Evolutionary conservation across 2,888 invertebrate species (phyloP).

Genomic region (Dioctria linearis): DNA sequence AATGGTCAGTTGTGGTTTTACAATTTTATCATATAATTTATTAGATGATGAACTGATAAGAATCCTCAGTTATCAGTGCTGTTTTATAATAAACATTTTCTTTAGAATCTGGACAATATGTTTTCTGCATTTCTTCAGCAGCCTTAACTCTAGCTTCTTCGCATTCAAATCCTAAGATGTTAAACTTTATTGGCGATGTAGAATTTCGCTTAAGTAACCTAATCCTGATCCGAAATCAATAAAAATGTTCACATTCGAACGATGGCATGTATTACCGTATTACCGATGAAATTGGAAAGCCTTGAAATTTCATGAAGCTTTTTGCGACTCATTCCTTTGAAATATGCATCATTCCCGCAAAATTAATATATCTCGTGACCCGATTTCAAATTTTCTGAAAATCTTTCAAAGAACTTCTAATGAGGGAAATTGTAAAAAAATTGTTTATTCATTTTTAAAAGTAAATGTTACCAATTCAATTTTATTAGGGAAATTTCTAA

Average conservation of each 20-base stretch:
- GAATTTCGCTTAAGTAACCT: slow-evolving; percentile 81
- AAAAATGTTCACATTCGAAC: slow-evolving; percentile 73
- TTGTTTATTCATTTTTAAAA: slow-evolving; percentile 53
- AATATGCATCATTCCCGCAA: slow-evolving; percentile 58
- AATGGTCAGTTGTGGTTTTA: too few relatives aligned
- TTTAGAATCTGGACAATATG: too few relatives aligned
- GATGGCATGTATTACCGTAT: slow-evolving; percentile 62
- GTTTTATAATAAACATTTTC: too few relatives aligned
- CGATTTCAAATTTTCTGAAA: slow-evolving; percentile 67
- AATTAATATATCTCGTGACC: slow-evolving; percentile 43
- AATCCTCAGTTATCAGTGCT: too few relatives aligned
- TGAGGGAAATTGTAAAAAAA: too few relatives aligned
- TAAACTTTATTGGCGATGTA: slow-evolving; percentile 73
- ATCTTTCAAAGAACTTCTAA: slow-evolving; percentile 66
- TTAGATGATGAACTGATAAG: too few relatives aligned
- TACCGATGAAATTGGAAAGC: slow-evolving; percentile 73
- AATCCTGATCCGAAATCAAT: slow-evolving; percentile 84
- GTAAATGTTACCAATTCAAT: not conserved
- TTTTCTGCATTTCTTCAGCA: too few relatives aligned
- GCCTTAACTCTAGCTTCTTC: too few relatives aligned
- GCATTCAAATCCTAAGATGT: too few relatives aligned
- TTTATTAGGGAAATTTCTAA: slow-evolving; percentile 71
- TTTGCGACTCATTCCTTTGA: slow-evolving; percentile 74
- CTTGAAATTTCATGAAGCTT: slow-evolving; percentile 81
- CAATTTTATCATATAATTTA: too few relatives aligned